phyloP scores from a whole-genome alignment of 2,888 invertebrate genomes.

The Pseudolycoriella hygida region DNA sequence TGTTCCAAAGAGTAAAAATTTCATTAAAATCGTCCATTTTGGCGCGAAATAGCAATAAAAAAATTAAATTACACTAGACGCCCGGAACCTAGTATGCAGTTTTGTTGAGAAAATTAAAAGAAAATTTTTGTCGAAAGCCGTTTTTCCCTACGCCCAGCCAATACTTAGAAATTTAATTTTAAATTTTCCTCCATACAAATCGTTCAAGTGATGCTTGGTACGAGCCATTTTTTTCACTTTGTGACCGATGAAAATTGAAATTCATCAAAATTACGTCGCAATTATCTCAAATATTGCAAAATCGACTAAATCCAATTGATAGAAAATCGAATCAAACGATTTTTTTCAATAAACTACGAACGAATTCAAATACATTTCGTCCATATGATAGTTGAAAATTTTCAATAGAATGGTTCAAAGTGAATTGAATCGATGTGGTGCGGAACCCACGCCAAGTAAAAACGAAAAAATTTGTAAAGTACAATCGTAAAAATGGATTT shows the following conservation, averaged over 20 bases:
- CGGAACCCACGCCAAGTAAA: slow-evolving; percentile 6
- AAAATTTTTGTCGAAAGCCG: slow-evolving; percentile 5
- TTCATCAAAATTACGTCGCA: background rate
- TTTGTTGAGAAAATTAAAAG: slow-evolving; percentile 6
- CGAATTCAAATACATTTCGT: background rate
- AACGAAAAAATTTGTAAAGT: slow-evolving; percentile 2
- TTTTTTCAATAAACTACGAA: background rate
- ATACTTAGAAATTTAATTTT: slow-evolving; percentile 3
- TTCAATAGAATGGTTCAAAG: background rate
- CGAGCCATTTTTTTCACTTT: slow-evolving; percentile 6
- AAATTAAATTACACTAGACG: slow-evolving; percentile 1
- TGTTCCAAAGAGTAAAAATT: too few relatives aligned
- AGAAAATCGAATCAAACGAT: background rate
- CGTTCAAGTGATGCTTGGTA: slow-evolving; percentile 6
- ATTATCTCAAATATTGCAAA: slow-evolving; percentile 2
- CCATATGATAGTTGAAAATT: background rate
- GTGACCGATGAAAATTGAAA: slow-evolving; percentile 1
- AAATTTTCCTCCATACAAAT: slow-evolving; percentile 4
- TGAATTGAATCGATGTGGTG: background rate
- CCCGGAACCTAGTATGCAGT: slow-evolving; percentile 4
- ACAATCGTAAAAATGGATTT: background rate
- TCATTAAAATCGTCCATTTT: slow-evolving; percentile 2
- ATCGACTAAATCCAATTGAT: background rate
- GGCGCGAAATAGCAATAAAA: slow-evolving; percentile 3
- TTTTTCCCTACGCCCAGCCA: background rate